These are phyloP conservation scores for Amphilophus citrinellus DNA, from an alignment of 2,113 vertebrate species.

Conservation along the genomic window DNA sequence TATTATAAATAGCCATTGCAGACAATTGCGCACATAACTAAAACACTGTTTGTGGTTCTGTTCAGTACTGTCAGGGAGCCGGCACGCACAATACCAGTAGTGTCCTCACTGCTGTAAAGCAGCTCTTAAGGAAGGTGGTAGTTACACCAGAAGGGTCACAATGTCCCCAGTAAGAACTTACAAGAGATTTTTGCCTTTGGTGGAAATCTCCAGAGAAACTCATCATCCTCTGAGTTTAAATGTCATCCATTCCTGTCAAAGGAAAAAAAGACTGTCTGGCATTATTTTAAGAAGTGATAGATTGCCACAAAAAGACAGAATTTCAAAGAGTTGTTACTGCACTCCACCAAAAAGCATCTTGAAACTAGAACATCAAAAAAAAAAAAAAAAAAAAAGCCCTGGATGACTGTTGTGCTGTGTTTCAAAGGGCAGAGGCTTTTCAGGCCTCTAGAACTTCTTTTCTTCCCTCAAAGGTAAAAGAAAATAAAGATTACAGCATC, in stretches of 20 bases:
- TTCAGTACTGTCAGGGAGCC: no score
- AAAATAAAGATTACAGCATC: neutral
- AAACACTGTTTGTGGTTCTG: neutral
- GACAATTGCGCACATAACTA: neutral
- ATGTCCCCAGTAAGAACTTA: neutral
- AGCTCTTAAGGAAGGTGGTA: neutral
- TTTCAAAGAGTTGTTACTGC: slow-evolving; percentile 10
- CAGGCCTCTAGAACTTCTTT: neutral
- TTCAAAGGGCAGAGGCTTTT: neutral
- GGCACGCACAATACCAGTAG: no score
- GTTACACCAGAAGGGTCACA: neutral
- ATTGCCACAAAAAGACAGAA: slow-evolving; percentile 1
- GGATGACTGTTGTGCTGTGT: neutral
- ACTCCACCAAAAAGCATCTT: slow-evolving; percentile 14
- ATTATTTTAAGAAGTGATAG: neutral
- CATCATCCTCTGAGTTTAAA: neutral
- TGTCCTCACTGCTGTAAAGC: neutral
- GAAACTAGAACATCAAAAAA: neutral
- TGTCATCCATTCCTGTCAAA: slow-evolving; percentile 5
- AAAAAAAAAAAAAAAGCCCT: neutral
- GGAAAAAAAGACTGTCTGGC: neutral
- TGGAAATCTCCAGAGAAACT: neutral
- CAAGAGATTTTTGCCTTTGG: neutral
- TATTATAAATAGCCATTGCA: neutral
- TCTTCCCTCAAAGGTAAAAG: neutral